A percentile compares a stretch with the other conserved stretches of the same genome.
phyloP scores from a whole-genome alignment of 2,113 vertebrate genomes.

The Poicephalus gulielmi region DNA sequence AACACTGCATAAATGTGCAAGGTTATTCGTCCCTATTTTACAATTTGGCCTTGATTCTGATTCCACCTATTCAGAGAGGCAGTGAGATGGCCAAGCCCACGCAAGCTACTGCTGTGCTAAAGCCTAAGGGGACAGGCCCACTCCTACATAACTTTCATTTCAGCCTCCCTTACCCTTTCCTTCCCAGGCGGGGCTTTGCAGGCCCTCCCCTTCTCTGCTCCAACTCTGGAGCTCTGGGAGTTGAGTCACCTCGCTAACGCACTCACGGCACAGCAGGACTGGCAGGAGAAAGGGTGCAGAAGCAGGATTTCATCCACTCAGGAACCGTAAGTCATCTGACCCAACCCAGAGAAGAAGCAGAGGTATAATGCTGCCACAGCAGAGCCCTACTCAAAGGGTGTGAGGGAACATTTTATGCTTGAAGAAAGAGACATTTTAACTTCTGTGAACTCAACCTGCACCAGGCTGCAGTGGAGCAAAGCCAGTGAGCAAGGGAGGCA shows the following conservation, averaged over 20 bases:
- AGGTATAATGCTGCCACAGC: neutral
- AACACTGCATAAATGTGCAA: neutral
- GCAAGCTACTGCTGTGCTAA: neutral
- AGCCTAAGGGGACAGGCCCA: neutral
- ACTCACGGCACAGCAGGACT: neutral
- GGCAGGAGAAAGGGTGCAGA: neutral
- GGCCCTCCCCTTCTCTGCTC: neutral
- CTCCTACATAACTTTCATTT: neutral
- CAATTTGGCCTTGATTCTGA: rapidly evolving
- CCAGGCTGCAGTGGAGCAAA: neutral
- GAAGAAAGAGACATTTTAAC: neutral
- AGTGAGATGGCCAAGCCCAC: neutral
- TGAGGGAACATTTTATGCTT: neutral
- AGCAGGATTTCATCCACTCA: neutral
- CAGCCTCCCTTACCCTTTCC: neutral
- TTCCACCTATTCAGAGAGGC: neutral
- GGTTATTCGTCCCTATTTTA: neutral
- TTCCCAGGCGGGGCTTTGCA: neutral
- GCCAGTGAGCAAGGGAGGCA: neutral
- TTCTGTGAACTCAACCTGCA: neutral
- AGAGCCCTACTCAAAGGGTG: neutral
- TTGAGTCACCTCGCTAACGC: neutral
- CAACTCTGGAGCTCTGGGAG: neutral
- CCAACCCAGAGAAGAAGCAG: neutral
- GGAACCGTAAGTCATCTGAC: neutral